Evolutionary conservation across 2,113 vertebrate genomes (phyloP).

Genomic region (Brachyhypopomus occidentalis): DNA sequence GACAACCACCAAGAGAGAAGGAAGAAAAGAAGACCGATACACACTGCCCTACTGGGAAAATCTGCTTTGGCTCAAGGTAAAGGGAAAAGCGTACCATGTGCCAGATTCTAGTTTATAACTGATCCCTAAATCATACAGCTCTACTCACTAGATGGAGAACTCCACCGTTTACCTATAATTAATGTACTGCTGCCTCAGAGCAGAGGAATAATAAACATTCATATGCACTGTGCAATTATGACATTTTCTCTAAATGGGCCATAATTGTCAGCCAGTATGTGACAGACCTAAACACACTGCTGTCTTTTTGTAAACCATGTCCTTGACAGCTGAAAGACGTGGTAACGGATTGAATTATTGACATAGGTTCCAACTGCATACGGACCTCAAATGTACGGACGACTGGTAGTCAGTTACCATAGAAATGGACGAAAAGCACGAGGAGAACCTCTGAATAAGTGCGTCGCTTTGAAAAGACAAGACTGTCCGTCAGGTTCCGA

Average conservation of each 20-base stretch:
- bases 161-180: constrained; percentile 49
- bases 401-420: constrained; percentile 3
- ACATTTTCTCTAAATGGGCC: constrained; percentile 51
- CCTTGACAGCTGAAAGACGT: constrained; percentile 6
- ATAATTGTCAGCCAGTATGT: constrained; percentile 47
- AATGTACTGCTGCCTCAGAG: constrained; percentile 30
- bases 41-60: background rate
- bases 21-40: background rate
- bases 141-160: constrained; percentile 30
- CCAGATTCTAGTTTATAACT: background rate
- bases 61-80: background rate
- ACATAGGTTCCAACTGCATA: constrained; percentile 14
- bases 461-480: background rate
- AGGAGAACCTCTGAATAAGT: background rate
- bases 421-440: background rate
- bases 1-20: constrained; percentile 4
- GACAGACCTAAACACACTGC: constrained; percentile 36
- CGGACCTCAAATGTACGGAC: background rate
- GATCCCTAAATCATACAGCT: constrained; percentile 9
- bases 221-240: constrained; percentile 41
- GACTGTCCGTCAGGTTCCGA: background rate
- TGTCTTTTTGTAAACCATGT: constrained; percentile 33
- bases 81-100: background rate
- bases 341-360: constrained; percentile 8
- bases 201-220: constrained; percentile 56